Base-by-base conservation (phyloP, 2,113 vertebrate species). In the Neodon shergylaensis region DNA sequence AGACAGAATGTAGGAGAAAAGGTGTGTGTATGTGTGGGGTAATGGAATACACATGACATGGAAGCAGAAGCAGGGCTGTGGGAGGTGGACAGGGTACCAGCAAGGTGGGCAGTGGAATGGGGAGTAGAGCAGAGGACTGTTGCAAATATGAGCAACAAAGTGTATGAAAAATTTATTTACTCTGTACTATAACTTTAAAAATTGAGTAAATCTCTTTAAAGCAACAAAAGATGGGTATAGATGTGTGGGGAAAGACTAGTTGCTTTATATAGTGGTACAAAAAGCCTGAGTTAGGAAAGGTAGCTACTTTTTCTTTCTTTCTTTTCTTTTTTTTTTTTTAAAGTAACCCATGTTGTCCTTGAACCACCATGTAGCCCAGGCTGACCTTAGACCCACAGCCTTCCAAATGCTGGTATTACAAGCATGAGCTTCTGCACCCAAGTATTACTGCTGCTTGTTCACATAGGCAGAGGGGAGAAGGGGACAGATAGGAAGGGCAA, bases 231-330 rank as follows among this genome's bases (percentile, higher is more conserved):
- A 44, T 58, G 6, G 17, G 24, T 94, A 44, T 47, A 91, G 2
- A 36, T 86, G 26, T 88, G 21, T 95, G 93, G 49, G 65, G 61
- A 88, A 94, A 44, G 91, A 2, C 44, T 36, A 33, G 36, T 49
- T 76, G 36, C 66, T 86, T 89, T 94, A 54, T 84, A 65, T 84
- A 70, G 88, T 88, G 28, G n/a, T 92, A n/a, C 31, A 73, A 9
- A 44, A 74, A 47, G 13, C 24, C 44, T 26, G 33, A 63, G 49
- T 3, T 3, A 91, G 49, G 36, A 42, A 81, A 58, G 66, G 36
- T 74, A n/a, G 54, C 22, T 39, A 7, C 54, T 44, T 7, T 82
- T 86, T 33, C 8, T 68, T 7, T 21, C 49, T 47, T 24, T 68
- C 2, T 66, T 66, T 42, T 84, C 65, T 79, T 58, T 65, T 61